phyloP scores from a whole-genome alignment of 1,140 invertebrate genomes.

The Solenopsis fugax region DNA sequence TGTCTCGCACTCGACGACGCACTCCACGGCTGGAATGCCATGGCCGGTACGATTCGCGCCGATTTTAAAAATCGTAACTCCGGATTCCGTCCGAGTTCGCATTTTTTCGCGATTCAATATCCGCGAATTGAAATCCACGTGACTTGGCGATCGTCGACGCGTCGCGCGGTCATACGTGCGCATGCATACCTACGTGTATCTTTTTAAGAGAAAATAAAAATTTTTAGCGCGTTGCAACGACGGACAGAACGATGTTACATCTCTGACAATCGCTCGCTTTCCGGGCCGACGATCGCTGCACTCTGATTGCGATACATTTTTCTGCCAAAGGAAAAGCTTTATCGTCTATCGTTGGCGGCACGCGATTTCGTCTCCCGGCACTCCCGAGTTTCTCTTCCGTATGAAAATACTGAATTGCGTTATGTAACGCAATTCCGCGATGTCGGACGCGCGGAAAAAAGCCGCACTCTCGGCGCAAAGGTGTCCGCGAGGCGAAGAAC shows the following conservation, averaged over 20 bases:
- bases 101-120: slow-evolving; percentile 32
- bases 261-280: slow-evolving; percentile 6
- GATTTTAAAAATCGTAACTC: neutral
- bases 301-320: slow-evolving; percentile 38
- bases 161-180: neutral
- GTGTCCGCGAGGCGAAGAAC: neutral
- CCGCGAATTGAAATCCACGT: neutral
- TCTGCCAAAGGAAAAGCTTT: slow-evolving; percentile 29
- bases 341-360: slow-evolving; percentile 12
- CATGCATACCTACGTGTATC: neutral
- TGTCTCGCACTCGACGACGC: neutral
- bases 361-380: neutral
- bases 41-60: neutral
- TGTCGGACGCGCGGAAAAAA: slow-evolving; percentile 24
- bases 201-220: neutral
- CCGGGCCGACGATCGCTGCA: slow-evolving; percentile 4
- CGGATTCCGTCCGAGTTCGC: neutral
- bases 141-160: neutral
- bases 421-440: slow-evolving; percentile 30
- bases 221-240: slow-evolving; percentile 12
- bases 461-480: neutral
- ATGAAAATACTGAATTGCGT: slow-evolving; percentile 46
- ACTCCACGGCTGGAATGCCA: neutral
- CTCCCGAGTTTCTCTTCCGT: neutral
- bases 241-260: slow-evolving; percentile 1